A percentile compares a stretch with the other conserved stretches of the same genome.
Conservation (phyloP, 2,888 invertebrate genomes). For the Noctua comes region DNA sequence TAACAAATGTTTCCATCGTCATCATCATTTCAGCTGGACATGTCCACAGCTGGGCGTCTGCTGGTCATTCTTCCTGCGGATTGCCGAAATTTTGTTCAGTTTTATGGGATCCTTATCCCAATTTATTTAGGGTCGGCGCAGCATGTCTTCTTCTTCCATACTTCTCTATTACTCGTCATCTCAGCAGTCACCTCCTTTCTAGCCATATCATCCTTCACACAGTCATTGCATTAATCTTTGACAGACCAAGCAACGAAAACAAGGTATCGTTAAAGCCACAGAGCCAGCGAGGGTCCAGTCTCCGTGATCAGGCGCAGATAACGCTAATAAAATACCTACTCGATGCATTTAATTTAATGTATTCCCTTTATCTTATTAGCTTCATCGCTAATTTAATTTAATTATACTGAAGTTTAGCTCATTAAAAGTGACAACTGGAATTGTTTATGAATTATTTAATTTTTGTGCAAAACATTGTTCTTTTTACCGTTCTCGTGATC, state of each 20-base stretch:
- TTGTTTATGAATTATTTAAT: neutral
- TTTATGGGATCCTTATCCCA: too few relatives aligned
- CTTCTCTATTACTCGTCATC: neutral
- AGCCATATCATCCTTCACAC: neutral
- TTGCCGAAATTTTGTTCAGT: neutral
- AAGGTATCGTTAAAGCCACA: neutral
- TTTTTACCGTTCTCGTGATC: too few relatives aligned
- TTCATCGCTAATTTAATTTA: slow-evolving; percentile 33
- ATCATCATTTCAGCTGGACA: neutral
- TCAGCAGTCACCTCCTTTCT: neutral
- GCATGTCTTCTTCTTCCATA: neutral
- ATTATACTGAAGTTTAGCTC: slow-evolving; percentile 25
- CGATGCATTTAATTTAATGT: slow-evolving; percentile 15
- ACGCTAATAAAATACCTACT: slow-evolving; percentile 24
- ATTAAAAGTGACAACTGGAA: slow-evolving; percentile 11
- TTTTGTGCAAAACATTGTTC: too few relatives aligned
- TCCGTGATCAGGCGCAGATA: slow-evolving; percentile 30
- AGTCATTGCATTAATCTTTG: too few relatives aligned
- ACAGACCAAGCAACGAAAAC: neutral
- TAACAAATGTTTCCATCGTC: neutral
- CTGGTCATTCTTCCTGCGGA: neutral
- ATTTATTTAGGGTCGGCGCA: neutral
- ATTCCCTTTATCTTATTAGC: slow-evolving; percentile 25
- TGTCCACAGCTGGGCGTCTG: neutral
- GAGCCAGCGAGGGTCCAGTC: neutral